These are phyloP conservation scores for Polymixis flavicincta DNA, from an alignment of 2,888 invertebrate species.

Conservation along the genomic window DNA sequence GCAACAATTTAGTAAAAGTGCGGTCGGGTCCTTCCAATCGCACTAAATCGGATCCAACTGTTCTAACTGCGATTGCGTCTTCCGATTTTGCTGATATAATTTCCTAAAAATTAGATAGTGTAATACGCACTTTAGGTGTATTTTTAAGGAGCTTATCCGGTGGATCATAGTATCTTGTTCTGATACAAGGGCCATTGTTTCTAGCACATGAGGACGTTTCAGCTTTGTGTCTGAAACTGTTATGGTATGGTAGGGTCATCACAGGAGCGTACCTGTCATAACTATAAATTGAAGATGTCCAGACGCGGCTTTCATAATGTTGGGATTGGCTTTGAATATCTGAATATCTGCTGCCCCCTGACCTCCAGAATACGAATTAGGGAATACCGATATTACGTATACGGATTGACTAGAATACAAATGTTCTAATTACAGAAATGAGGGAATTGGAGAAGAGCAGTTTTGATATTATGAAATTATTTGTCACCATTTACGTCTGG, in stretches of 20 bases:
- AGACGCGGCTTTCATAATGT: background rate
- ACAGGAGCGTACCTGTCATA: background rate
- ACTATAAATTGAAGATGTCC: background rate
- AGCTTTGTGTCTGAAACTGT: background rate
- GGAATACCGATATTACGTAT: slow-evolving; percentile 8
- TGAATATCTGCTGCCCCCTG: background rate
- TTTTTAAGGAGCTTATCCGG: background rate
- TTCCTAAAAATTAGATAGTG: no score
- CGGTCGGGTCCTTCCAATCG: no score
- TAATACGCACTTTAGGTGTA: no score
- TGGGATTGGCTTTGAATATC: background rate
- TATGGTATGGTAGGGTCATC: background rate
- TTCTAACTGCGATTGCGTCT: no score
- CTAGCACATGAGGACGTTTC: background rate
- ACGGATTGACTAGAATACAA: slow-evolving; percentile 9
- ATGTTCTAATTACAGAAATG: slow-evolving; percentile 17
- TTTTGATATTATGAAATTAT: background rate
- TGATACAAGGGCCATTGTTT: background rate
- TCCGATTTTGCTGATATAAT: no score
- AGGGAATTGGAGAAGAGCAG: background rate
- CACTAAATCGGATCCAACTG: no score
- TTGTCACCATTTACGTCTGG: no score
- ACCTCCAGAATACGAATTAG: background rate
- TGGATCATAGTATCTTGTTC: background rate
- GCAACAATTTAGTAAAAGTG: no score